phyloP scores from a whole-genome alignment of 2,888 invertebrate species.

The Rhimphoctona megacephalus region DNA sequence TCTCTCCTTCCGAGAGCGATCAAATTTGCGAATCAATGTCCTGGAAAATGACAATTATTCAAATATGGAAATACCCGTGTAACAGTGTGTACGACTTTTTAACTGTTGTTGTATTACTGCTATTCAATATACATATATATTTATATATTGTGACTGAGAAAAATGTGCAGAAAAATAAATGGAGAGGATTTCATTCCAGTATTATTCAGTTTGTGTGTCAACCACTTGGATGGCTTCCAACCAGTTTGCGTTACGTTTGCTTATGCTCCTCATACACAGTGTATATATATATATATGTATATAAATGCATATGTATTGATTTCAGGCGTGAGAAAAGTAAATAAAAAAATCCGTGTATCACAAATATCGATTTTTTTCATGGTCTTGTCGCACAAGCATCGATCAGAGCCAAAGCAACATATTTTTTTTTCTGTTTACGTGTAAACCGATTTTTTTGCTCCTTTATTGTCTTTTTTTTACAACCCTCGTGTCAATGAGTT shows the following conservation, averaged over 20 bases:
- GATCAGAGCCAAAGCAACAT: conserved; percentile 39
- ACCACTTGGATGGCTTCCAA: conserved; percentile 68
- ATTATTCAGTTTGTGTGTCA: conserved; percentile 65
- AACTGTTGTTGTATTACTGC: neutral
- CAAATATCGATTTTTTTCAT: conserved; percentile 24
- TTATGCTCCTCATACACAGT: conserved; percentile 40
- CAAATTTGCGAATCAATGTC: neutral
- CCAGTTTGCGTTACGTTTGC: conserved; percentile 55
- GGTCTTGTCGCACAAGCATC: conserved; percentile 45
- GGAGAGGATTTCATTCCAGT: conserved; percentile 48
- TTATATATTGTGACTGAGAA: neutral
- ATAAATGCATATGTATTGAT: neutral
- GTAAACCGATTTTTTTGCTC: neutral
- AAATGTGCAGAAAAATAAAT: conserved; percentile 37
- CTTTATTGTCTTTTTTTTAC: neutral
- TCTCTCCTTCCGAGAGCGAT: neutral
- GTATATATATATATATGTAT: neutral
- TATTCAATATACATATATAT: neutral
- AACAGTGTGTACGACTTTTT: neutral
- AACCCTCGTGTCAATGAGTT: neutral
- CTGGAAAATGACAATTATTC: conserved; percentile 9
- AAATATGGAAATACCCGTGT: neutral
- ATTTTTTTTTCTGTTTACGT: neutral
- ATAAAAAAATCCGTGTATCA: neutral
- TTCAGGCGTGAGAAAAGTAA: neutral